These are phyloP conservation scores for Bolinopsis microptera DNA, from an alignment of 37 sponge, comb jelly and placozoan species.

Conservation along the genomic window DNA sequence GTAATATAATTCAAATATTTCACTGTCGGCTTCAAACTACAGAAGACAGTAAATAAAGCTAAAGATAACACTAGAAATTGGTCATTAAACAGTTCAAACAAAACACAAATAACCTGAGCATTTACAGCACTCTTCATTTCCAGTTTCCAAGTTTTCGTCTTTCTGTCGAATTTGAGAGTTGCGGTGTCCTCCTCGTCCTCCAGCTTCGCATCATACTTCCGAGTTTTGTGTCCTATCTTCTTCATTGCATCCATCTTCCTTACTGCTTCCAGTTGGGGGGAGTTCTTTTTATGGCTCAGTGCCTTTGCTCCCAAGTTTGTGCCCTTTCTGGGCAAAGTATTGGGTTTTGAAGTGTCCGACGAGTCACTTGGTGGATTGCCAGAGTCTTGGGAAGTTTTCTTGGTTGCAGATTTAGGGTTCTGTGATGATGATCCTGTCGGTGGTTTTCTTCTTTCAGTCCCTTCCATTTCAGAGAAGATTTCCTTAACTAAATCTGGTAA, in stretches of 20 bases:
- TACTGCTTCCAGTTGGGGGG: conserved; percentile 47
- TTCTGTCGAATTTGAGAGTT: conserved; percentile 1
- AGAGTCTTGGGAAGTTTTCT: background rate
- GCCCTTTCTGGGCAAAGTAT: background rate
- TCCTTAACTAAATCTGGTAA: conserved; percentile 20
- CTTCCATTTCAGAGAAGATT: background rate
- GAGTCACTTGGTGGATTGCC: conserved; percentile 21
- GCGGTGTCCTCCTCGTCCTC: conserved; percentile 39
- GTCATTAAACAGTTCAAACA: too few relatives aligned
- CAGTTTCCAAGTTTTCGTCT: conserved; percentile 13
- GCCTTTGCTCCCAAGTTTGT: background rate
- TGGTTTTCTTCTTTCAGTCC: background rate
- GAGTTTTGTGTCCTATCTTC: background rate
- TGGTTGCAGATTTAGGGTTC: background rate
- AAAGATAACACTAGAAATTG: too few relatives aligned
- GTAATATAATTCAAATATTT: too few relatives aligned
- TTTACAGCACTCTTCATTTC: background rate
- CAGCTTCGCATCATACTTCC: conserved; percentile 22
- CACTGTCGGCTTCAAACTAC: too few relatives aligned
- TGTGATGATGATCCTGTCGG: background rate
- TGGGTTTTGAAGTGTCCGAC: background rate
- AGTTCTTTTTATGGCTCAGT: background rate
- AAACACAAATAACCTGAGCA: conserved; percentile 29
- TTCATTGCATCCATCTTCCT: conserved; percentile 19
- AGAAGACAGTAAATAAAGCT: too few relatives aligned